Conservation (phyloP, 2,797 vertebrate species). For the Alfaro cultratus region DNA sequence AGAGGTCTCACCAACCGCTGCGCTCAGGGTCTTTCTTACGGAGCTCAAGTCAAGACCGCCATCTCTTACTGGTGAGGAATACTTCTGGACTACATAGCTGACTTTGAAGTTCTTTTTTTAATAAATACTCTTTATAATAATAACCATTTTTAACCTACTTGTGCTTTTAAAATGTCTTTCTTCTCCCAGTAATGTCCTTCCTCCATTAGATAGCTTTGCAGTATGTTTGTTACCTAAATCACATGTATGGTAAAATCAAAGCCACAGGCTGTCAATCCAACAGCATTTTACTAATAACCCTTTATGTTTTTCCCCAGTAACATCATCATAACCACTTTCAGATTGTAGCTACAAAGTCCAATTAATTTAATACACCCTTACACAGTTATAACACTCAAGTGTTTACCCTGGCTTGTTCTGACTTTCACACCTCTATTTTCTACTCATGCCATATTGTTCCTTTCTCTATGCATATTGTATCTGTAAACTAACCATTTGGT, state of each 20-base stretch:
- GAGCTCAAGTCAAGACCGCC: conserved; percentile 73
- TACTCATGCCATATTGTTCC: too few species aligned
- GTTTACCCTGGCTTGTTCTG: not conserved
- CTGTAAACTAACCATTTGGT: not conserved
- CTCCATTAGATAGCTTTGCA: not conserved
- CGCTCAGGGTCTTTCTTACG: conserved; percentile 68
- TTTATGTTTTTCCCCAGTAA: not conserved
- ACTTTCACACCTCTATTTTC: not conserved
- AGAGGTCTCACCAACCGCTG: conserved; percentile 70
- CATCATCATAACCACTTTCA: not conserved
- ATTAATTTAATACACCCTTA: not conserved
- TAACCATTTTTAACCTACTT: not conserved
- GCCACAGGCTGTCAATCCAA: not conserved
- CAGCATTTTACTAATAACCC: not conserved
- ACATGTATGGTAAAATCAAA: conserved; percentile 14
- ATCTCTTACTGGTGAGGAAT: conserved; percentile 81
- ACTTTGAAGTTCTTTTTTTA: not conserved
- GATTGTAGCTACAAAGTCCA: not conserved
- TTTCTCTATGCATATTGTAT: not conserved
- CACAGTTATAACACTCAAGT: not conserved
- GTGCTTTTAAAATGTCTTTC: not conserved
- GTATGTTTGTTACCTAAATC: not conserved
- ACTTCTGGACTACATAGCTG: conserved; percentile 5
- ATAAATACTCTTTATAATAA: not conserved
- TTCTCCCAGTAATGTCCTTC: not conserved